phyloP scores from a whole-genome alignment of 2,797 vertebrate genomes.

The Amblyopsis hoosieri region DNA sequence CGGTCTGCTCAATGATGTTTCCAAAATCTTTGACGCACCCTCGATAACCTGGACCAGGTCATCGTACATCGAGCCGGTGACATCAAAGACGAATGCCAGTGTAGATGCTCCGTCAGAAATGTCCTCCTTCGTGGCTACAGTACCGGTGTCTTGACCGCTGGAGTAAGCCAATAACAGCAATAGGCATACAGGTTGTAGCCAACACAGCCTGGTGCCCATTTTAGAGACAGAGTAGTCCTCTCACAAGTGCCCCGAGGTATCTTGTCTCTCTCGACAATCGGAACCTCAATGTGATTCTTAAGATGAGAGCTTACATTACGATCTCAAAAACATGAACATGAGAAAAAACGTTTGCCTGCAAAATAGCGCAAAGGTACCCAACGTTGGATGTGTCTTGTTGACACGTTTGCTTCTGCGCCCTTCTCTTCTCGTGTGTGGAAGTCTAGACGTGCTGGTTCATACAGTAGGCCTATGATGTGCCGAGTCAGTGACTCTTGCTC shows the following conservation, averaged over 20 bases:
- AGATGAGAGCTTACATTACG: constrained; percentile 55
- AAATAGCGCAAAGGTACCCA: constrained; percentile 11
- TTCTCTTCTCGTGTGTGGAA: constrained; percentile 7
- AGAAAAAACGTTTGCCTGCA: constrained; percentile 16
- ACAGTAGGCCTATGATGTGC: constrained; percentile 28
- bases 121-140: constrained; percentile 56
- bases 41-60: constrained; percentile 97
- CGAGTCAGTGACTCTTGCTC: constrained; percentile 50
- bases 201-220: constrained; percentile 63
- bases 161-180: constrained; percentile 64
- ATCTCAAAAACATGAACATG: constrained; percentile 28
- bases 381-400: constrained; percentile 1
- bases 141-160: constrained; percentile 61
- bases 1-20: constrained; percentile 92
- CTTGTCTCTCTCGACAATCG: constrained; percentile 27
- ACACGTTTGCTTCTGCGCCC: constrained; percentile 22
- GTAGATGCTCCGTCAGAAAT: constrained; percentile 94
- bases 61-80: constrained; percentile 98
- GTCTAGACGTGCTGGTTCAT: constrained; percentile 3
- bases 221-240: constrained; percentile 37
- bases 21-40: constrained; percentile 96
- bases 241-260: background rate
- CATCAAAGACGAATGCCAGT: constrained; percentile 96
- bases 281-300: constrained; percentile 51
- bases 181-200: constrained; percentile 41